phyloP scores from a whole-genome alignment of 2,113 vertebrate genomes.

The Odocoileus virginianus region DNA sequence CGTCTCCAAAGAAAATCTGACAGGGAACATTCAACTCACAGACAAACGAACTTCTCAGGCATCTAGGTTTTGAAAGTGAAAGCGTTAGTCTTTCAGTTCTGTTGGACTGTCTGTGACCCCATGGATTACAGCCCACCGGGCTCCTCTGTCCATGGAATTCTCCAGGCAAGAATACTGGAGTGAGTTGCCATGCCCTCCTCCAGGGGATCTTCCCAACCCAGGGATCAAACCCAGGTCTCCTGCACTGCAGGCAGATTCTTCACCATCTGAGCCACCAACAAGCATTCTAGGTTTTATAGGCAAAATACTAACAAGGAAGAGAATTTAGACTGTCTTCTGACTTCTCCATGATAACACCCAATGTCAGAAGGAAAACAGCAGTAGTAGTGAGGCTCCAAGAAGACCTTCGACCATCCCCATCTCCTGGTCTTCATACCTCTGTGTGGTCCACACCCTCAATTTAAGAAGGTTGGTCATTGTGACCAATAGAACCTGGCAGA shows the following conservation, averaged over 20 bases:
- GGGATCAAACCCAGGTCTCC: neutral
- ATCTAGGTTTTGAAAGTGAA: neutral
- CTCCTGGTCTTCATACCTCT: neutral
- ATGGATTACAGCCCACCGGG: neutral
- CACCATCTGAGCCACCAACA: neutral
- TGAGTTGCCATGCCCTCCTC: neutral
- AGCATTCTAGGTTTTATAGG: neutral
- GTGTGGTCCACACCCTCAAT: neutral
- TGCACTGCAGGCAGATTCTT: neutral
- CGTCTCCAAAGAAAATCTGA: neutral
- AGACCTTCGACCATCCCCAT: neutral
- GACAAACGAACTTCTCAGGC: neutral
- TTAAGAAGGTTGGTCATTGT: neutral
- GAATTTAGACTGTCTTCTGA: neutral
- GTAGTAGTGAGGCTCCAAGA: neutral
- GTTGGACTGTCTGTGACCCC: neutral
- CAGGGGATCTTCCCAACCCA: neutral
- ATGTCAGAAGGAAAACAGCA: neutral
- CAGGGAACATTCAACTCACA: neutral
- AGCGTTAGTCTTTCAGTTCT: neutral
- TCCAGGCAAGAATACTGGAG: neutral
- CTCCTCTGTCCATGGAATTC: neutral
- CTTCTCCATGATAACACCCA: neutral
- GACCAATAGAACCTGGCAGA: neutral
- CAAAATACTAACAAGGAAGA: neutral